phyloP scores from a whole-genome alignment of 2,113 vertebrate genomes.

The Cryptoleucopteryx plumbea region DNA sequence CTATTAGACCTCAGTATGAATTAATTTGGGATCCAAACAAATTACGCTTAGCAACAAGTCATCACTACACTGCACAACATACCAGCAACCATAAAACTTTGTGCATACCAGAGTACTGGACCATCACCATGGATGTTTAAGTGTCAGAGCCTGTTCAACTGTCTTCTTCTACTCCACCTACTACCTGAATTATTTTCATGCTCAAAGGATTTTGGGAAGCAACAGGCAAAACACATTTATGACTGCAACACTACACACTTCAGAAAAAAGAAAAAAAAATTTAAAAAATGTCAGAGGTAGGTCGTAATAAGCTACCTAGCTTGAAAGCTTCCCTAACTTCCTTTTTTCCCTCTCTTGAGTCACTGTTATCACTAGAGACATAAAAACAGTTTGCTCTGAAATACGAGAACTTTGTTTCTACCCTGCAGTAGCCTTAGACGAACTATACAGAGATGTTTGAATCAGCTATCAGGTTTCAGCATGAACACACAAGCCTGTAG shows the following conservation, averaged over 20 bases:
- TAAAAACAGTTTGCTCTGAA: neutral
- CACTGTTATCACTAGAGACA: neutral
- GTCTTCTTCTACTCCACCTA: neutral
- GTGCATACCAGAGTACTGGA: neutral
- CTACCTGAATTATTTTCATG: neutral
- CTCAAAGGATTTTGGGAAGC: neutral
- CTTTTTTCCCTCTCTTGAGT: neutral
- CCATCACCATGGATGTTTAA: accelerated
- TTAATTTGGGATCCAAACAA: neutral
- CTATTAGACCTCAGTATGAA: neutral
- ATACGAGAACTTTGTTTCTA: neutral
- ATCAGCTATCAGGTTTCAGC: neutral
- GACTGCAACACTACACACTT: neutral
- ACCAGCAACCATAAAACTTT: neutral
- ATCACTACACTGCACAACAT: neutral
- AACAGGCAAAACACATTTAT: neutral
- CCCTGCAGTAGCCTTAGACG: neutral
- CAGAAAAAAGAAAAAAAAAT: accelerated
- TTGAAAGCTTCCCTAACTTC: neutral
- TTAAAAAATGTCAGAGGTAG: neutral
- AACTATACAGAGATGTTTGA: neutral
- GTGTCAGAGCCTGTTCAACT: neutral
- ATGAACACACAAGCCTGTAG: neutral
- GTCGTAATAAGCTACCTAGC: neutral
- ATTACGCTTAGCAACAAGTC: neutral